These are phyloP conservation scores for Baccha elongata DNA, from an alignment of 2,888 invertebrate species.

Conservation along the genomic window DNA sequence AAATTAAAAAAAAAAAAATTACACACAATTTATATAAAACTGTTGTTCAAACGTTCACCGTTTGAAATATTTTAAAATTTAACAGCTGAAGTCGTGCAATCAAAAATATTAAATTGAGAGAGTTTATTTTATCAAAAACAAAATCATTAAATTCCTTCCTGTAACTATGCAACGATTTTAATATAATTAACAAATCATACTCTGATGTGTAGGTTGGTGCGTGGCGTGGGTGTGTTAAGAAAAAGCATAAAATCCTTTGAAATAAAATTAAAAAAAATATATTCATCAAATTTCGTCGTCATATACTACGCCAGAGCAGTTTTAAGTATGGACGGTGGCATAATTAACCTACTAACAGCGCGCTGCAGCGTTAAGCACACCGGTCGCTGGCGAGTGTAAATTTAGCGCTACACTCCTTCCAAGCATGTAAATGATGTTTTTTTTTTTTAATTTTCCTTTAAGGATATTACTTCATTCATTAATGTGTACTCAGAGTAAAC, in stretches of 20 bases:
- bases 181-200: too few species aligned
- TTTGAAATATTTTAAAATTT: too few species aligned
- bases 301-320: constrained; percentile 15
- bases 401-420: constrained; percentile 49
- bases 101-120: too few species aligned
- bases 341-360: constrained; percentile 64
- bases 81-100: too few species aligned
- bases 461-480: constrained; percentile 60
- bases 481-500: constrained; percentile 44
- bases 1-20: too few species aligned
- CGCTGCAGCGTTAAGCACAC: constrained; percentile 39
- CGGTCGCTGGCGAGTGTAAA: constrained; percentile 55
- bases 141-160: too few species aligned
- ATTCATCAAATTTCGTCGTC: neutral
- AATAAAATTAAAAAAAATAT: neutral
- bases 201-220: neutral
- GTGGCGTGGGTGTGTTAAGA: too few species aligned
- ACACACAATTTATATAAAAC: too few species aligned
- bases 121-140: too few species aligned
- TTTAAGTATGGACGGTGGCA: constrained; percentile 32
- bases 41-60: too few species aligned
- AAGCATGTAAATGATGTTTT: constrained; percentile 28
- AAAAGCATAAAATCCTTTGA: constrained; percentile 48
- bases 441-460: constrained; percentile 26
- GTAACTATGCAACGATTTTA: too few species aligned